phyloP scores from a whole-genome alignment of 2,113 vertebrate species.

The Promerops cafer region DNA sequence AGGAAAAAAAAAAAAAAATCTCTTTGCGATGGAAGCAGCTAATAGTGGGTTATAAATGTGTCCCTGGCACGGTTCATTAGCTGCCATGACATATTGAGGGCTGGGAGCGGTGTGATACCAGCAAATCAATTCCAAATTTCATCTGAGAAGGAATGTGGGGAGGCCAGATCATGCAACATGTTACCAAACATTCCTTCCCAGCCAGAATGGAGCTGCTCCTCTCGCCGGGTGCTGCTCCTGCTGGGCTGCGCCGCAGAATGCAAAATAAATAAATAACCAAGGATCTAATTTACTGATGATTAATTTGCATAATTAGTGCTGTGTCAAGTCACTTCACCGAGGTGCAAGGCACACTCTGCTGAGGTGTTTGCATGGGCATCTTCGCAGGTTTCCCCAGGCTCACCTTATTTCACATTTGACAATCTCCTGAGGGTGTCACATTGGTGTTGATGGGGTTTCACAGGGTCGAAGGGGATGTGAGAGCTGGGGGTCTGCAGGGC shows the following conservation, averaged over 20 bases:
- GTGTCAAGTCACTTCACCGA: background rate
- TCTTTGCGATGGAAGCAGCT: background rate
- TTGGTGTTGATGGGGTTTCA: background rate
- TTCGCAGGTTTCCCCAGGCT: background rate
- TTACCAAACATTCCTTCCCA: background rate
- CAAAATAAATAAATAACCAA: constrained; percentile 17
- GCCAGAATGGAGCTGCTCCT: background rate
- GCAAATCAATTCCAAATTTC: constrained; percentile 13
- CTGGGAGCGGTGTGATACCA: background rate
- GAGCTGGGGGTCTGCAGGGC: background rate
- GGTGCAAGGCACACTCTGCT: background rate
- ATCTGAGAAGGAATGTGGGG: background rate
- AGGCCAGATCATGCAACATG: background rate
- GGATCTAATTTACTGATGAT: background rate
- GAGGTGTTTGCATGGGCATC: background rate
- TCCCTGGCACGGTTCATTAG: background rate
- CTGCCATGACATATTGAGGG: background rate
- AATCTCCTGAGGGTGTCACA: fast-evolving
- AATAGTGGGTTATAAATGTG: background rate
- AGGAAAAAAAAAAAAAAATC: background rate
- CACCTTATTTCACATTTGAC: background rate
- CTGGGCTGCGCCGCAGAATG: background rate
- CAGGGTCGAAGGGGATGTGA: fast-evolving
- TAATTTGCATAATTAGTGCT: constrained; percentile 49
- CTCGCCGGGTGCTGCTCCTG: background rate